Percentiles rank a stretch among this genome's conserved stretches.
These are phyloP conservation scores for Steatocranus sp. DNA, from an alignment of 2,797 vertebrate species.

Conservation along the genomic window DNA sequence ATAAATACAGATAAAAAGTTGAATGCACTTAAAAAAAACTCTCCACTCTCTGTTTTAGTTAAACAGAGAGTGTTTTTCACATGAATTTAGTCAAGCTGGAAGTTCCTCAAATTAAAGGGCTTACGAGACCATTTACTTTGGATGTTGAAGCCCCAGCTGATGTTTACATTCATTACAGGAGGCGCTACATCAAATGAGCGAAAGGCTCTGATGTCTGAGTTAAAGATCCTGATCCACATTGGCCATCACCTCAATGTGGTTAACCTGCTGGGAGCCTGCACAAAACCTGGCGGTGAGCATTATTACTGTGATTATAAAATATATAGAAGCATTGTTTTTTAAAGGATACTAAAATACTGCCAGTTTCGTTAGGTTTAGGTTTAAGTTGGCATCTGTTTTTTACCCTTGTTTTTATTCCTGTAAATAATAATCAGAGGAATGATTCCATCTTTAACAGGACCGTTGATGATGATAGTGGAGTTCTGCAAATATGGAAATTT, in stretches of 20 bases:
- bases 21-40: neutral
- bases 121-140: neutral
- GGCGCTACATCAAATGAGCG: constrained; percentile 91
- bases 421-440: neutral
- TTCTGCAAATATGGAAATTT: constrained; percentile 94
- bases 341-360: neutral
- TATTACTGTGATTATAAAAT: neutral
- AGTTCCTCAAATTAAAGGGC: accelerated
- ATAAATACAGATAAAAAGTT: neutral
- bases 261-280: constrained; percentile 92
- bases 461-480: constrained; percentile 95
- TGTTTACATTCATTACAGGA: constrained; percentile 66
- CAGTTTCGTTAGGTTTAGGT: neutral
- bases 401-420: neutral
- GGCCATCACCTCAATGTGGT: constrained; percentile 94
- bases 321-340: neutral
- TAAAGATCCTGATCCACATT: constrained; percentile 97
- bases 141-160: neutral
- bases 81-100: neutral
- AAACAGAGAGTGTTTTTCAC: neutral
- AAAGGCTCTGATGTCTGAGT: constrained; percentile 92
- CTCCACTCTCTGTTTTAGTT: neutral
- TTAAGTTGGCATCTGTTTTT: neutral
- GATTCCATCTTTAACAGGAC: constrained; percentile 67
- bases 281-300: constrained; percentile 88